These are phyloP conservation scores for Dreissena rostriformis DNA, from an alignment of 1,140 invertebrate species.

Conservation along the genomic window DNA sequence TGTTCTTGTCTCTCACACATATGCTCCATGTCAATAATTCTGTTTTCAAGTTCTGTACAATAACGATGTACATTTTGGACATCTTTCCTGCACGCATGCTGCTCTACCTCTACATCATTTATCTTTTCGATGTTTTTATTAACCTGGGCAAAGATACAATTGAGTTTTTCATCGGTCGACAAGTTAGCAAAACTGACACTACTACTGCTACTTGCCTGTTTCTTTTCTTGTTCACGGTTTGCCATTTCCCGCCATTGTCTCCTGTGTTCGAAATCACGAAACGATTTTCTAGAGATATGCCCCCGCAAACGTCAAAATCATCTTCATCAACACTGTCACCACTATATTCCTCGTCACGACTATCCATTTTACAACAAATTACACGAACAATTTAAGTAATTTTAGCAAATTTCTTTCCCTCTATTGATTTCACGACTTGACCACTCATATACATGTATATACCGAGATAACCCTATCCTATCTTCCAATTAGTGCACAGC, in stretches of 20 bases:
- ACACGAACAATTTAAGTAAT: too few relatives aligned
- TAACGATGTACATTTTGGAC: not conserved
- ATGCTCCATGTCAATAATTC: not conserved
- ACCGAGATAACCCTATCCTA: too few relatives aligned
- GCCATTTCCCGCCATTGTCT: not conserved
- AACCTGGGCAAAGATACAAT: not conserved
- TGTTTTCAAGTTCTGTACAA: not conserved
- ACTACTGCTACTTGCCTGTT: not conserved
- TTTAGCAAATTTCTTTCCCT: too few relatives aligned
- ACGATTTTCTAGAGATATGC: not conserved
- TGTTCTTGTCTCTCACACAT: not conserved
- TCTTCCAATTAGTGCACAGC: too few relatives aligned
- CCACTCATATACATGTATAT: too few relatives aligned
- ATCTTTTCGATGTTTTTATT: not conserved
- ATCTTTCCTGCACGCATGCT: not conserved
- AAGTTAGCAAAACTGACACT: not conserved
- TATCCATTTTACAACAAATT: not conserved
- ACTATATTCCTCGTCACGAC: not conserved
- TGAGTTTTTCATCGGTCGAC: not conserved
- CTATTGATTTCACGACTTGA: too few relatives aligned
- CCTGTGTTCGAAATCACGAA: not conserved
- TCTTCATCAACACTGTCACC: not conserved
- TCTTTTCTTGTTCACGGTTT: not conserved
- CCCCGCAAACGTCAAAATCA: not conserved
- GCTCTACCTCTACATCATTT: not conserved